Evolutionary conservation across 2,797 vertebrate genomes (phyloP).

Genomic region (Mormyrus proboscirostris): DNA sequence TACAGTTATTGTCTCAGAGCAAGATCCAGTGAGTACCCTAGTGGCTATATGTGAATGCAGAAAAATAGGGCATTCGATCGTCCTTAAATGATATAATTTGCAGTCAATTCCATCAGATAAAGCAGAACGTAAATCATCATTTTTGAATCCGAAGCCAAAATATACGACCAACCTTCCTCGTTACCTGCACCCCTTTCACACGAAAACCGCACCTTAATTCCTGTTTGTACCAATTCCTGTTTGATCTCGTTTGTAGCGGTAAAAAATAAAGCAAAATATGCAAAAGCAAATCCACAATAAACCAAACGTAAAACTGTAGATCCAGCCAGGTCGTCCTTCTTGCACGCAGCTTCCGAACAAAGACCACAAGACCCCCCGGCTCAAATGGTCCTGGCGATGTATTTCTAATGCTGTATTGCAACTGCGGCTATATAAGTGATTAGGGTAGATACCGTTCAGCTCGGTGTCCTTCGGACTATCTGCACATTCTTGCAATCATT

Average conservation of each 20-base stretch:
- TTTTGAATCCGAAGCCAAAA: conserved; percentile 43
- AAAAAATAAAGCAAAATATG: conserved; percentile 23
- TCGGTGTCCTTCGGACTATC: conserved; percentile 28
- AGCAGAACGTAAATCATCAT: conserved; percentile 14
- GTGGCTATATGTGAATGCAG: conserved; percentile 11
- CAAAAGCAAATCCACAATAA: conserved; percentile 30
- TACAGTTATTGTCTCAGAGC: not conserved
- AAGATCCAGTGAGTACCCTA: conserved; percentile 9
- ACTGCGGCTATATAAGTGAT: conserved; percentile 12
- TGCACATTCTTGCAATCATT: conserved; percentile 8
- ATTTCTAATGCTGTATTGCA: conserved; percentile 11
- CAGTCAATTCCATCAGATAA: conserved; percentile 21
- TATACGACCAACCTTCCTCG: conserved; percentile 31
- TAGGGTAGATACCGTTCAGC: conserved; percentile 40
- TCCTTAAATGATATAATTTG: conserved; percentile 12
- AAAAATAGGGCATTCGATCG: conserved; percentile 21
- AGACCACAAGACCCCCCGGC: conserved; percentile 12
- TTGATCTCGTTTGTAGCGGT: not conserved
- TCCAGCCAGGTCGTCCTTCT: conserved; percentile 17
- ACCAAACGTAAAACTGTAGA: conserved; percentile 14
- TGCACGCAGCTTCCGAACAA: conserved; percentile 15
- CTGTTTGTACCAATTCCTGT: conserved; percentile 35
- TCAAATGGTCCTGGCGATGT: conserved; percentile 7
- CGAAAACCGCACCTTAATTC: conserved; percentile 58
- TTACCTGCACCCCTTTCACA: conserved; percentile 45